Percentiles rank a stretch among this genome's conserved stretches.
phyloP scores from a whole-genome alignment of 2,888 invertebrate genomes.

The Periphyllus acericola region DNA sequence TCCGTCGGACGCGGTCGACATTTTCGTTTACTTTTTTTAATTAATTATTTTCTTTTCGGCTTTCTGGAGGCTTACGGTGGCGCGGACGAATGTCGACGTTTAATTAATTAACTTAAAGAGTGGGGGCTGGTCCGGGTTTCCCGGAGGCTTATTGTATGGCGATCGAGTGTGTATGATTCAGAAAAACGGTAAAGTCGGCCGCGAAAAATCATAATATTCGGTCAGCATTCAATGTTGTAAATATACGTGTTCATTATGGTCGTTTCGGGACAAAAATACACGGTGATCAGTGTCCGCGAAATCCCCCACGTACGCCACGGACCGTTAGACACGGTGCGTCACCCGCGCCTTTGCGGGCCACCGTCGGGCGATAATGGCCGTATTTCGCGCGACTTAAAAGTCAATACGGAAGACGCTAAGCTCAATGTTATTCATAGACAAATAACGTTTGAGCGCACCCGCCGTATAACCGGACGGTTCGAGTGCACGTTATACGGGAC shows the following conservation, averaged over 20 bases:
- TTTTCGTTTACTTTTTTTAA: background rate
- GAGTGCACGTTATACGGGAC: background rate
- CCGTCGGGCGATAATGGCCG: background rate
- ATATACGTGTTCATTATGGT: no score
- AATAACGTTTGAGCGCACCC: background rate
- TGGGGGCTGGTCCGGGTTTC: background rate
- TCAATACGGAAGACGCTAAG: background rate
- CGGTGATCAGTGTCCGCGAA: no score
- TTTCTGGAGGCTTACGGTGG: background rate
- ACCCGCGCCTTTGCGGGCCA: background rate
- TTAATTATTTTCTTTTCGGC: background rate
- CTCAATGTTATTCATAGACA: background rate
- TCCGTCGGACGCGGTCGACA: background rate
- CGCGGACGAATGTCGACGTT: background rate
- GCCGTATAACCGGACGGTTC: background rate
- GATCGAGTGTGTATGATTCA: background rate
- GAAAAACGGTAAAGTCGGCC: background rate
- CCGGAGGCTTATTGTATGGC: background rate
- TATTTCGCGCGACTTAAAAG: background rate
- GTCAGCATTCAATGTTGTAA: no score
- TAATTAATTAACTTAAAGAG: background rate
- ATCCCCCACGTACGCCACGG: background rate
- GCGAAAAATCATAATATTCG: no score
- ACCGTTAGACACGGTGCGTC: background rate
- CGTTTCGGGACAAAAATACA: no score